Base-by-base conservation (phyloP, 53 echinoderm and acorn worm species). In the Actinopyga echinites region DNA sequence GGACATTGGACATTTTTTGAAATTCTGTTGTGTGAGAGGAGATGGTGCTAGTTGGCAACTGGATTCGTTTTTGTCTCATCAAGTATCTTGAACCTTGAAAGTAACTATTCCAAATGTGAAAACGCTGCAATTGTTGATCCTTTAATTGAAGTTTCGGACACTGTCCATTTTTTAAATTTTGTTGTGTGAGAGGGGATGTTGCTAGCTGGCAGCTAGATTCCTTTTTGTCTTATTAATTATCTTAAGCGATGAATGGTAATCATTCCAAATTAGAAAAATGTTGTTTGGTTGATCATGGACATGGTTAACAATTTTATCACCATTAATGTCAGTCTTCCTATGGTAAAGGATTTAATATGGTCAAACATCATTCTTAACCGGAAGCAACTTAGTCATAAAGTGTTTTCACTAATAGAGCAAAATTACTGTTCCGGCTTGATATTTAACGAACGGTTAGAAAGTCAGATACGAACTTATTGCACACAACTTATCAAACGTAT, bases 11-110 rank as follows among this genome's bases (percentile, higher is more conserved):
- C 30, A 64, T 28, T 64, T 64, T 64, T 0, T 66, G 8, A 66
- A 66, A 31, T 66, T 66, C 35, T 66, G 66, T 65, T 65, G 66
- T 32, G 66, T 66, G 35, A 66, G 66, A 66, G 66, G 66, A 30
- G 34, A 66, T 66, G 66, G 34, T 30, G 30, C 66, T 9, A 66
- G 66, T 4, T 66, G 66, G 35, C 34, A 66, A 33, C 66, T 66
- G 66, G 29, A 64, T 64, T 64, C 29, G 3, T 65, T 65, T 30
- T 65, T 29, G 33, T 65, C 44, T 65, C 28, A 30, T 65, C 28
- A 65, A 33, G 7, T 65, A 65, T 11, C 34, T 6, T 30, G 20
- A 65, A 35, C 65, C 65, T 65, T 33, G 33, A 3, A 30, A 30
- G 13, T 25, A 11, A 65, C 32, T 17, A 66, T 31, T 66, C 17